Evolutionary conservation across 2,888 invertebrate species (phyloP).

Genomic region (Calliopum simillimum): DNA sequence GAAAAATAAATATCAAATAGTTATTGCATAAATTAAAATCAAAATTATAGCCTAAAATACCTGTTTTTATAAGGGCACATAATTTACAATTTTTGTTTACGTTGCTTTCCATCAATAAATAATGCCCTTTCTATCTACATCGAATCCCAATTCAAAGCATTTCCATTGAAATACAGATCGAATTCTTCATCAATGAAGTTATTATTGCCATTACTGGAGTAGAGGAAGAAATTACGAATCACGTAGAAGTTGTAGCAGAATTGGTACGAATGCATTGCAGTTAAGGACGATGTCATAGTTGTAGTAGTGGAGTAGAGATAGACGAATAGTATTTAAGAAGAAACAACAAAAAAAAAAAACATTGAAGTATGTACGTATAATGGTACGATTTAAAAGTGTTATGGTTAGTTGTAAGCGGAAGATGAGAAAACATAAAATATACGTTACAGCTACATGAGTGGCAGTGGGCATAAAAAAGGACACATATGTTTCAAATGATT

Average conservation of each 20-base stretch:
- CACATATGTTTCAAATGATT: too few species aligned
- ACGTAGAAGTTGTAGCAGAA: constrained; percentile 23
- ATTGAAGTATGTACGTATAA: neutral
- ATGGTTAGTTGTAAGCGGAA: too few species aligned
- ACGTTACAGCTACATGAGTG: too few species aligned
- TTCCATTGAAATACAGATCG: constrained; percentile 30
- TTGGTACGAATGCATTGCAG: constrained; percentile 5
- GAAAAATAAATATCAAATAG: neutral
- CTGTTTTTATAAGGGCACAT: constrained; percentile 18
- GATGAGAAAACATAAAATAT: too few species aligned
- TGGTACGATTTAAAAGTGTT: too few species aligned
- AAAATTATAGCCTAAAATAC: constrained; percentile 25
- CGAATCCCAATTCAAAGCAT: constrained; percentile 21
- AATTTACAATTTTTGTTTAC: constrained; percentile 12
- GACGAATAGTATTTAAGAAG: constrained; percentile 2
- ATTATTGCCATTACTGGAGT: neutral
- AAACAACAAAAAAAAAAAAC: neutral
- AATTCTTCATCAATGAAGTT: constrained; percentile 31
- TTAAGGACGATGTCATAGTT: too few species aligned
- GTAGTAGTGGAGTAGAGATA: constrained; percentile 1
- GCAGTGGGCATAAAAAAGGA: too few species aligned
- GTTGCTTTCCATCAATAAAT: neutral
- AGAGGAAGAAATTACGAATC: constrained; percentile 1
- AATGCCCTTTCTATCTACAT: constrained; percentile 25
- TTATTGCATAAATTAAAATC: neutral